Evolutionary conservation across 1,140 invertebrate genomes (phyloP), one percentile per base, ranked within the genome.

Genomic region (Eupristina koningsbergeri): DNA sequence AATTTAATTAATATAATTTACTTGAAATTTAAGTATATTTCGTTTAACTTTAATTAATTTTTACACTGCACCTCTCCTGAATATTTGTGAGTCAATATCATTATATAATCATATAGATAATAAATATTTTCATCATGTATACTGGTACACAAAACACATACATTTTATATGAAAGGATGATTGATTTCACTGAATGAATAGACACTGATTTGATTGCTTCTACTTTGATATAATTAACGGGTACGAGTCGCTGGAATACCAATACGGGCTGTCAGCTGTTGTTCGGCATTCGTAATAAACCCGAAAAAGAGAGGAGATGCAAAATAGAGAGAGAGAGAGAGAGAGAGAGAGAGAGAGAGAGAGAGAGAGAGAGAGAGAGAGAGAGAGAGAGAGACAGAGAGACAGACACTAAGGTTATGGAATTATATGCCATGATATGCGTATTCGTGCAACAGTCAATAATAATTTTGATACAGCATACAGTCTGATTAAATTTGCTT

Each of bases 191-290:
- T 7, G 73, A 75, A 75, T 53, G 73, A 75, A 75, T 53, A 34
- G 31, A 75, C 11, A 26, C n/a, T 75, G 73, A 75, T 75, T 75
- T 34, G 45, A 75, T 53, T 50, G 41, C 29, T 34, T 34, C 29
- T 47, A 53, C 26, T 75, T 75, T 75, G 73, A 75, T 75, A 75
- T 75, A 75, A 75, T 75, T 75, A 75, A 50, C n/a, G 45, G 45
- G 13, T n/a, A 47, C 36, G 36, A 6, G 71, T 47, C 31, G 17
- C 45, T 29, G 31, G 45, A 47, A 75, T 50, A 41, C n/a, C 26
- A 31, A 41, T 47, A 7, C 47, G 67, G 17, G 34, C 15, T 13
- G 13, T 6, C n/a, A 6, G 41, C 73, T 9, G n/a, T n/a, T 73
- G 39, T 47, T 15, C 36, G 45, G 13, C 64, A 8, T 67, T 36